These are phyloP conservation scores for Drosophila tripunctata DNA, from an alignment of 2,888 invertebrate genomes.

Conservation along the genomic window DNA sequence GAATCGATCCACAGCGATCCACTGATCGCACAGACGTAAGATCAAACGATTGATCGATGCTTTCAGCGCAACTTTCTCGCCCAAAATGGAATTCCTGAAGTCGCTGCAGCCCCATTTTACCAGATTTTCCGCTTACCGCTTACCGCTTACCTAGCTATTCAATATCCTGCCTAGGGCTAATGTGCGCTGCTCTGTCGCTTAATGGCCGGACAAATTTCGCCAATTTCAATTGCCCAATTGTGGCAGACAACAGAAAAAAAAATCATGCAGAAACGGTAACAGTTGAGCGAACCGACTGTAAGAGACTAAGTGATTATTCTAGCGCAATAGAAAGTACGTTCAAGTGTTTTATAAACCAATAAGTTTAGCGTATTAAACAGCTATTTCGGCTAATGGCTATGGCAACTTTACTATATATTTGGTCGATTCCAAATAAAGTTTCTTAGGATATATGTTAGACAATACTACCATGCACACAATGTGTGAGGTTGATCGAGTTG, in stretches of 20 bases:
- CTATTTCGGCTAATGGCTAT: too few species aligned
- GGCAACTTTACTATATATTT: too few species aligned
- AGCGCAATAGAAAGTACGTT: too few species aligned
- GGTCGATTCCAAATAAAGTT: too few species aligned
- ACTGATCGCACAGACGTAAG: not conserved
- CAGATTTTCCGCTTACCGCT: not conserved
- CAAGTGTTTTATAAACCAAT: too few species aligned
- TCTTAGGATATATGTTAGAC: too few species aligned
- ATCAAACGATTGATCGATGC: slow-evolving; percentile 12
- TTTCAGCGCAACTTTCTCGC: slow-evolving; percentile 53
- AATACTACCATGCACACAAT: too few species aligned
- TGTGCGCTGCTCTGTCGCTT: slow-evolving; percentile 35
- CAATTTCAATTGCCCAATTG: slow-evolving; percentile 45
- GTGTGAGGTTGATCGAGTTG: too few species aligned
- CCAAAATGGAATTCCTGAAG: slow-evolving; percentile 41
- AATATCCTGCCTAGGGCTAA: slow-evolving; percentile 30
- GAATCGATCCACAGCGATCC: slow-evolving; percentile 34
- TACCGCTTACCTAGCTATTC: not conserved
- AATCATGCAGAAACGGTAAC: too few species aligned
- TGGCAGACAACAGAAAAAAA: not conserved
- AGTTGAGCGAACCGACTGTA: too few species aligned
- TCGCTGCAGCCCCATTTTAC: slow-evolving; percentile 20
- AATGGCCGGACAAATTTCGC: slow-evolving; percentile 27
- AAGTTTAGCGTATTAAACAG: too few species aligned
- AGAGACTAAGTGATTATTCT: too few species aligned